phyloP scores from a whole-genome alignment of 2,113 vertebrate species.

The Dasyornis broadbenti region DNA sequence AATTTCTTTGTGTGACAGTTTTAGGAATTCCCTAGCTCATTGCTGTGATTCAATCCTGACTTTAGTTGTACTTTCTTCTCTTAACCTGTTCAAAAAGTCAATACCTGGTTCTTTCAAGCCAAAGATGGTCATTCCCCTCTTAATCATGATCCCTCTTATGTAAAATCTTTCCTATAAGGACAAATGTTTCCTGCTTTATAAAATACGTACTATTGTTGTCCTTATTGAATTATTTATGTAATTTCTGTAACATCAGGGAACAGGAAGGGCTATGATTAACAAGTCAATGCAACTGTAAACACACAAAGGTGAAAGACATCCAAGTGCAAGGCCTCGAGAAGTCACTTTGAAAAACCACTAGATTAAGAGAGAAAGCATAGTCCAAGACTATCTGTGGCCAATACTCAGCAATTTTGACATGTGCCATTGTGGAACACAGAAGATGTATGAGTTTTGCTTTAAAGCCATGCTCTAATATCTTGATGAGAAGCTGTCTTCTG shows the following conservation, averaged over 20 bases:
- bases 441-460: background rate
- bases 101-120: background rate
- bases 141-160: background rate
- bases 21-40: background rate
- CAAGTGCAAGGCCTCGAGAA: background rate
- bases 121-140: background rate
- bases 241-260: background rate
- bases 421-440: background rate
- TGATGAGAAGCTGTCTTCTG: background rate
- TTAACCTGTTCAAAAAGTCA: background rate
- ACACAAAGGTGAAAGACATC: background rate
- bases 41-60: background rate
- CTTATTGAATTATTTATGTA: background rate
- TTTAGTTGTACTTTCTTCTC: background rate
- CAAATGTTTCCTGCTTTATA: background rate
- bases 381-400: background rate
- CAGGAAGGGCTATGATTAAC: background rate
- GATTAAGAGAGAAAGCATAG: background rate
- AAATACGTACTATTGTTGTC: background rate
- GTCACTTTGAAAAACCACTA: background rate
- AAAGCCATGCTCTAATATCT: background rate
- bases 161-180: background rate
- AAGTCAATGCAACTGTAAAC: background rate
- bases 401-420: background rate
- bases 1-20: background rate